These are phyloP conservation scores for Amblyjoppa fuscipennis DNA, from an alignment of 2,888 invertebrate genomes.

Conservation along the genomic window DNA sequence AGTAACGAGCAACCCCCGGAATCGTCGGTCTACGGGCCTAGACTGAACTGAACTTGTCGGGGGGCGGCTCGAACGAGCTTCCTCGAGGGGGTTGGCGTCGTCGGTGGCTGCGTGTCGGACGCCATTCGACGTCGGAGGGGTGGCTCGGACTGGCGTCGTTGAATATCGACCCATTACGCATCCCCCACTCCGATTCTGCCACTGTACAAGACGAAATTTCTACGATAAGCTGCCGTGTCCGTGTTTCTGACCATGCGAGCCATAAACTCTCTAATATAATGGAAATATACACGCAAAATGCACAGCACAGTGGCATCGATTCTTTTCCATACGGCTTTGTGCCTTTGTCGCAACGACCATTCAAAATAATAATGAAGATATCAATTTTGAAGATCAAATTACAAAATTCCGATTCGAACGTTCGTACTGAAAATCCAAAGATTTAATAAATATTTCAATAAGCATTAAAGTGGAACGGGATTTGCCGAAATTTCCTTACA, in stretches of 20 bases:
- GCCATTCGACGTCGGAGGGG: slow-evolving; percentile 64
- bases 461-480: background rate
- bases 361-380: no score
- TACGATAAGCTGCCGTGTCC: background rate
- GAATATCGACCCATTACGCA: slow-evolving; percentile 74
- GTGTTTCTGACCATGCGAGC: slow-evolving; percentile 20
- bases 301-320: background rate
- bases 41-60: slow-evolving; percentile 67
- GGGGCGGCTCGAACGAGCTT: slow-evolving; percentile 50
- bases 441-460: background rate
- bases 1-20: slow-evolving; percentile 42
- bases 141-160: slow-evolving; percentile 72
- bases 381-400: no score
- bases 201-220: slow-evolving; percentile 38
- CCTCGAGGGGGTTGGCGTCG: slow-evolving; percentile 59
- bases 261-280: background rate
- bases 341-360: no score
- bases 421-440: background rate
- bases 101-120: slow-evolving; percentile 65
- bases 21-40: slow-evolving; percentile 63
- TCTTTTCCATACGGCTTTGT: background rate
- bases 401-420: background rate
- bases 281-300: background rate
- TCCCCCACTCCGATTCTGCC: slow-evolving; percentile 55
- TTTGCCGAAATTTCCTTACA: background rate